These are phyloP conservation scores for Lampris incognitus DNA, from an alignment of 2,113 vertebrate genomes.

Conservation along the genomic window DNA sequence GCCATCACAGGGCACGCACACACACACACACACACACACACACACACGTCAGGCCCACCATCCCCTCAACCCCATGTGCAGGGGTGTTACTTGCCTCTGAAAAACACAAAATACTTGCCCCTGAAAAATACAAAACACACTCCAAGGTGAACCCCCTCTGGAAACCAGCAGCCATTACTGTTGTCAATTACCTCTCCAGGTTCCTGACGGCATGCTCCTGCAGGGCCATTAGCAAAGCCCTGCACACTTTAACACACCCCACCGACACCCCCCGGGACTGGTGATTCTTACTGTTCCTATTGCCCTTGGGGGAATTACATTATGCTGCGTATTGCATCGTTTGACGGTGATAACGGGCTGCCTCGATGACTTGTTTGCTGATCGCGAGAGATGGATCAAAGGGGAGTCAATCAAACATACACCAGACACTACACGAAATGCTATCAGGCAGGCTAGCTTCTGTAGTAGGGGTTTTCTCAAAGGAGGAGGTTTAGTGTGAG, in stretches of 20 bases:
- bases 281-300: neutral
- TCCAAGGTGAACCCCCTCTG: constrained; percentile 9
- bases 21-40: neutral
- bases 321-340: constrained; percentile 27
- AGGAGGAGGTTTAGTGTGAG: constrained; percentile 27
- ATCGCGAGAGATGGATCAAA: neutral
- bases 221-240: constrained; percentile 54
- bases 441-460: constrained; percentile 3
- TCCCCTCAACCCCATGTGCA: too few species aligned
- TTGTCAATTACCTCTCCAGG: constrained; percentile 34
- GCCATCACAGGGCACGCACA: too few species aligned
- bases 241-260: constrained; percentile 41
- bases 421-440: constrained; percentile 16
- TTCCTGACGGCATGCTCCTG: constrained; percentile 9
- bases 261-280: constrained; percentile 14
- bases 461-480: constrained; percentile 8
- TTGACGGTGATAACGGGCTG: constrained; percentile 16
- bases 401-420: constrained; percentile 24
- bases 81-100: too few species aligned
- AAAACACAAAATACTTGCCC: too few species aligned
- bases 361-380: constrained; percentile 23
- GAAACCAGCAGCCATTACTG: constrained; percentile 42
- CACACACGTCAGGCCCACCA: neutral
- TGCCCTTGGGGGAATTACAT: neutral
- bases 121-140: too few species aligned